These are phyloP conservation scores for Drosophila cracens DNA, from an alignment of 2,888 invertebrate genomes.

Conservation along the genomic window DNA sequence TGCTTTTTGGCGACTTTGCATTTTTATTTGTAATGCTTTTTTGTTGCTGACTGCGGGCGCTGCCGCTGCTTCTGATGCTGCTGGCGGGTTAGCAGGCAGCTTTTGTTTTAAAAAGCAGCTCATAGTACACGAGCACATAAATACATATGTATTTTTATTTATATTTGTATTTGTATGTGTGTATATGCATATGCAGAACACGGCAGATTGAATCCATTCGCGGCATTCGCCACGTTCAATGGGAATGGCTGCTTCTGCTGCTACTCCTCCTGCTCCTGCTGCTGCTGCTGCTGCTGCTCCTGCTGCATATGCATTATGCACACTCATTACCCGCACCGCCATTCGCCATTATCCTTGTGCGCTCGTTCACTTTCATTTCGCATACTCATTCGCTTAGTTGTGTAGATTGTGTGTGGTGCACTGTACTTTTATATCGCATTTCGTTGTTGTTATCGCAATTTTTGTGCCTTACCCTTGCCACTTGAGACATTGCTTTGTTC, in stretches of 20 bases:
- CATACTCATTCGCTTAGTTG: slow-evolving; percentile 58
- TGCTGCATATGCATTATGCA: slow-evolving; percentile 79
- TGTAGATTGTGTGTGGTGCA: slow-evolving; percentile 40
- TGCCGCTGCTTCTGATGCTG: slow-evolving; percentile 45
- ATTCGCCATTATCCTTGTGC: slow-evolving; percentile 76
- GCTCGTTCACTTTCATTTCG: slow-evolving; percentile 81
- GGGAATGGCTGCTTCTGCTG: slow-evolving; percentile 41
- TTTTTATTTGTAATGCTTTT: slow-evolving; percentile 71
- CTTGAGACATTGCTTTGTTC: slow-evolving; percentile 81
- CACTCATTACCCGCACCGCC: slow-evolving; percentile 77
- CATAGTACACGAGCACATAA: slow-evolving; percentile 45
- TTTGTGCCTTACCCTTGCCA: slow-evolving; percentile 78
- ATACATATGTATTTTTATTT: slow-evolving; percentile 41
- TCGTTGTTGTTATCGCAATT: slow-evolving; percentile 63
- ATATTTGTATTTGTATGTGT: slow-evolving; percentile 29
- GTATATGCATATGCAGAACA: slow-evolving; percentile 52
- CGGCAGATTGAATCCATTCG: slow-evolving; percentile 77
- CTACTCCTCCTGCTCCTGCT: slow-evolving; percentile 4
- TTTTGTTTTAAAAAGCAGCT: slow-evolving; percentile 71
- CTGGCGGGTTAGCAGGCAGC: slow-evolving; percentile 68
- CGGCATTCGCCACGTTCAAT: slow-evolving; percentile 67
- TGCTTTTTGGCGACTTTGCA: slow-evolving; percentile 81
- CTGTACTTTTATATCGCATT: slow-evolving; percentile 59
- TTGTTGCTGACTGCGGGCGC: slow-evolving; percentile 24
- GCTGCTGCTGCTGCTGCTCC: slow-evolving; percentile 40